Base-by-base conservation (phyloP, 1,140 invertebrate species). In the Zelostemma sp. region DNA sequence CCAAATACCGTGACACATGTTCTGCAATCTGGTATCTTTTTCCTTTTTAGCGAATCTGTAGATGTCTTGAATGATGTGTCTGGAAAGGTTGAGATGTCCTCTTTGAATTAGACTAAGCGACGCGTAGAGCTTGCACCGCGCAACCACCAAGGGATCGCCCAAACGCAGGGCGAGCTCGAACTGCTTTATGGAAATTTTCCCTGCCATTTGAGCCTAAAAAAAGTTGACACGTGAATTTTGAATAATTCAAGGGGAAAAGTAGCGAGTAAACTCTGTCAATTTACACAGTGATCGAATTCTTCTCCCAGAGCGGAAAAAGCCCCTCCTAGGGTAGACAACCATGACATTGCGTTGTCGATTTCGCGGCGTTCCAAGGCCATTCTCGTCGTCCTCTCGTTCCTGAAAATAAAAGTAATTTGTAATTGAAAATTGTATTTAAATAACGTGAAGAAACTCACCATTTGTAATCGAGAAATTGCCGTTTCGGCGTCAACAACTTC, bases 311-410 rank as follows among this genome's bases (percentile, higher is more conserved):
- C 92, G 15, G 96, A 98, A 85, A 94, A 98, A 3, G 94, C 97
- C 40, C 96, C 96, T 46, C 97, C 97, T 9, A 99, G 86, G 1
- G 97, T 98, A n/a, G 96, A 98, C 1, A 98, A 86, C 95, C 96
- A 97, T 1, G 95, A 95, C 88, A 97, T 92, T 6, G 92, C 88
- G 86, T 94, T 89, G 77, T 96, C 93, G 65, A 96, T 85, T 84
- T 95, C 91, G 67, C 91, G 87, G 67, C 88, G 86, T 83, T 93
- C 91, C 83, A 86, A 84, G 16, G 83, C 84, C 71, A 88, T 86
- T 55, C 59, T 51, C 31, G 66, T 80, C 31, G 85, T 72, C 68
- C 47, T 83, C 28, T 85, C 59, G 68, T 77, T 83, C 85, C 86
- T 86, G 31, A 57, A 74, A 76, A 35, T 18, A 38, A 0, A 19